Percentiles rank a stretch among this genome's conserved stretches.
Evolutionary conservation across 2,888 invertebrate species (phyloP).

Genomic region (Anarsia innoxiella): DNA sequence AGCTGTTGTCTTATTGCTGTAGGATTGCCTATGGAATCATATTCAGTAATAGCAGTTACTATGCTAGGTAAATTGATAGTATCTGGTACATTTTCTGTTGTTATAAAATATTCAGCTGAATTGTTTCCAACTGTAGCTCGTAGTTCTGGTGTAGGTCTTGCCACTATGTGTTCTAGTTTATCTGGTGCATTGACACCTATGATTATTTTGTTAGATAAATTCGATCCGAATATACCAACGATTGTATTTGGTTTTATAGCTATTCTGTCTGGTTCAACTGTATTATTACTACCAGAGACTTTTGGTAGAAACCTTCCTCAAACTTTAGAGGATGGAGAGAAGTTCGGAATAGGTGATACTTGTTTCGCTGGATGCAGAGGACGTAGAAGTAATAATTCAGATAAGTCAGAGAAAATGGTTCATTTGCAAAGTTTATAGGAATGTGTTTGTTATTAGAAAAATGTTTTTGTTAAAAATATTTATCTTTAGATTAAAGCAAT

Average conservation of each 20-base stretch:
- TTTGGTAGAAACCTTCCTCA: slow-evolving; percentile 87
- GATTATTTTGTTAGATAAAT: slow-evolving; percentile 83
- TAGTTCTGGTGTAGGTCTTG: slow-evolving; percentile 88
- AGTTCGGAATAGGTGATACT: slow-evolving; percentile 88
- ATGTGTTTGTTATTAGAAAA: too few relatives aligned
- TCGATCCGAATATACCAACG: slow-evolving; percentile 86
- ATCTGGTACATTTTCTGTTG: slow-evolving; percentile 88
- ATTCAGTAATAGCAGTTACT: slow-evolving; percentile 77
- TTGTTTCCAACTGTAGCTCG: slow-evolving; percentile 89
- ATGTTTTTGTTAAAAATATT: too few relatives aligned
- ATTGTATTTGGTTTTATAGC: slow-evolving; percentile 85
- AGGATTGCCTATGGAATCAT: slow-evolving; percentile 78
- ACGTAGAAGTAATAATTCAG: background rate
- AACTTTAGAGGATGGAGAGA: slow-evolving; percentile 88
- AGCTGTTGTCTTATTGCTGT: slow-evolving; percentile 84
- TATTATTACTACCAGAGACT: slow-evolving; percentile 87
- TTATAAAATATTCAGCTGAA: slow-evolving; percentile 92
- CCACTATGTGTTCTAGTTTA: slow-evolving; percentile 89
- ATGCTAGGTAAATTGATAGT: slow-evolving; percentile 89
- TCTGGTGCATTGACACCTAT: slow-evolving; percentile 88
- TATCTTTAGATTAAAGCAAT: too few relatives aligned
- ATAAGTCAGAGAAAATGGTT: background rate
- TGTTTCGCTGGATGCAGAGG: slow-evolving; percentile 80
- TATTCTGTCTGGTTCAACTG: slow-evolving; percentile 81
- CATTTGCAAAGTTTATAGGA: too few relatives aligned